Conservation (phyloP, 2,797 vertebrate genomes). For the Gallinago nigripennis region DNA sequence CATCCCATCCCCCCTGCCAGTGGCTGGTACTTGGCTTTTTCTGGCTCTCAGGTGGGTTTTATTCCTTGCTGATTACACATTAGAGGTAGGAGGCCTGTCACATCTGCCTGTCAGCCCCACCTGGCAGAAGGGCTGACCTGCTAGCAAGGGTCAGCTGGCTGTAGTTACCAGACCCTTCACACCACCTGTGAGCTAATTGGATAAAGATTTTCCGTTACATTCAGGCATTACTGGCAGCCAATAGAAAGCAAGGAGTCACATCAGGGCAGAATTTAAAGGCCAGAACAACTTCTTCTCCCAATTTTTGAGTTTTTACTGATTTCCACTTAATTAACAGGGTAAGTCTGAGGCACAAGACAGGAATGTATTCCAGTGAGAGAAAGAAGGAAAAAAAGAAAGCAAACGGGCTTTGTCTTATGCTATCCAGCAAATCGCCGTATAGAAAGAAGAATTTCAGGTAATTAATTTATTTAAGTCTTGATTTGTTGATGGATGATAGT, state of each 20-base stretch:
- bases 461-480: neutral
- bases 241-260: neutral
- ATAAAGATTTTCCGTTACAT: neutral
- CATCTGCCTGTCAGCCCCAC: neutral
- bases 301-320: neutral
- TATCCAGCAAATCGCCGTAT: neutral
- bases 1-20: neutral
- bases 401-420: neutral
- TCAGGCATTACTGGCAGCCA: neutral
- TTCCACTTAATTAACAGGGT: neutral
- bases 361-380: accelerated
- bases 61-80: neutral
- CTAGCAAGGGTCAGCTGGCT: accelerated
- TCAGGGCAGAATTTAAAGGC: neutral
- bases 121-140: neutral
- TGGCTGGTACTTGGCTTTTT: neutral
- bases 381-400: accelerated
- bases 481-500: neutral
- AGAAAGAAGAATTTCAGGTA: neutral
- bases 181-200: accelerated
- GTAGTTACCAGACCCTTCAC: neutral
- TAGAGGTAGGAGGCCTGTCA: neutral
- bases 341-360: neutral
- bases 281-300: accelerated
- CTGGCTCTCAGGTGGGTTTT: neutral